These are phyloP conservation scores for Elysia chlorotica DNA, from an alignment of 1,140 invertebrate species.

Conservation along the genomic window DNA sequence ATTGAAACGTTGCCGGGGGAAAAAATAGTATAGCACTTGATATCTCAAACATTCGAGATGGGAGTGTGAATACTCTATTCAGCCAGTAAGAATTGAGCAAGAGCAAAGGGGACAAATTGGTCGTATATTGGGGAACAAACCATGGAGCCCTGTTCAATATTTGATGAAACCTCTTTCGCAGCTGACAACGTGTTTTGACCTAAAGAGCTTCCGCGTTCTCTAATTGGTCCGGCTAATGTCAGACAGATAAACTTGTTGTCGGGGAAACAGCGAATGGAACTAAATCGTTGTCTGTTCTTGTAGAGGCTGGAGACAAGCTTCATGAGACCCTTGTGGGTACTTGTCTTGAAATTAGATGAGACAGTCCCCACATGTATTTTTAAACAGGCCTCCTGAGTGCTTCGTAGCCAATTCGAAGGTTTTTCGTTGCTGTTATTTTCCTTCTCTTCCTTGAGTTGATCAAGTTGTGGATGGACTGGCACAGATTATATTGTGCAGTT, in stretches of 20 bases:
- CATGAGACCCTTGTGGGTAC: neutral
- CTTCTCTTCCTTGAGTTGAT: too few species aligned
- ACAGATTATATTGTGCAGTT: too few species aligned
- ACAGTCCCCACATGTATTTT: constrained; percentile 13
- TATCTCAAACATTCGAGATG: too few species aligned
- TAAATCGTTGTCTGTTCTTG: neutral
- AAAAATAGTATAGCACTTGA: too few species aligned
- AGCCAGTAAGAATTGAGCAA: neutral
- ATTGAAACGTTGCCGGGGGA: too few species aligned
- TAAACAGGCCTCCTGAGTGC: neutral
- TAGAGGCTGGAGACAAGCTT: neutral
- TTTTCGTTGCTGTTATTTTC: too few species aligned
- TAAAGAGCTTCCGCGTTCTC: neutral
- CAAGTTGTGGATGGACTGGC: too few species aligned
- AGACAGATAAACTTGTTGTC: neutral
- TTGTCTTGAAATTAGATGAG: constrained; percentile 15
- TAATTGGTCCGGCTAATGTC: neutral
- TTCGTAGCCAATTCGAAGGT: too few species aligned
- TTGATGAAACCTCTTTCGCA: neutral
- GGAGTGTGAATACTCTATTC: too few species aligned
- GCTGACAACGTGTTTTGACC: neutral
- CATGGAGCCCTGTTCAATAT: constrained; percentile 1
- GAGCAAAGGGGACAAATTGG: neutral
- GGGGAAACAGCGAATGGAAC: neutral
- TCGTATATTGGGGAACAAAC: neutral